Percentiles rank a stretch among this genome's conserved stretches.
phyloP scores from a whole-genome alignment of 2,888 invertebrate species.

The Mimas tiliae region DNA sequence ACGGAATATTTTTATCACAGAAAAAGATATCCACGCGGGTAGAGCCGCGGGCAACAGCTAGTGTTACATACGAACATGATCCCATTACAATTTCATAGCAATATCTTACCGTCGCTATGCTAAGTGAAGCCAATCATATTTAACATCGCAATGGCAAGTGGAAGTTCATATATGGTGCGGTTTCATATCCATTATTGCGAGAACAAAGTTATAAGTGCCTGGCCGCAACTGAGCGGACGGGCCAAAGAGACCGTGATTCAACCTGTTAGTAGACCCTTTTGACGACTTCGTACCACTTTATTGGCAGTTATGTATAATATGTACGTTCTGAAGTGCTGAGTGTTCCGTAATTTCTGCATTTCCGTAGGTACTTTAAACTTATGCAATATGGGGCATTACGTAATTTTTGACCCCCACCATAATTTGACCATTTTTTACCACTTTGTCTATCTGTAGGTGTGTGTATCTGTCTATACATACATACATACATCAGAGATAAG shows the following conservation, averaged over 20 bases:
- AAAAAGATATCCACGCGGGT: too few relatives aligned
- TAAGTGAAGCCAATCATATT: constrained; percentile 28
- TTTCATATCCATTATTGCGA: constrained; percentile 72
- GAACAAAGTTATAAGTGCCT: constrained; percentile 71
- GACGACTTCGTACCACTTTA: constrained; percentile 53
- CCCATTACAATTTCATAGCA: not conserved
- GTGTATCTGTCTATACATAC: too few relatives aligned
- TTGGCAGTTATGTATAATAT: constrained; percentile 45
- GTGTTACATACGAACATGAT: not conserved
- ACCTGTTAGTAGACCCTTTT: constrained; percentile 63
- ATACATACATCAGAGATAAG: too few relatives aligned
- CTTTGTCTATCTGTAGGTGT: too few relatives aligned
- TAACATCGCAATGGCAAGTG: constrained; percentile 44
- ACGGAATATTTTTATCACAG: too few relatives aligned
- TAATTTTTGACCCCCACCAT: too few relatives aligned
- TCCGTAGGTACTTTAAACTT: too few relatives aligned
- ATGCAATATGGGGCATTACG: too few relatives aligned
- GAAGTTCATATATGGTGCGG: constrained; percentile 64
- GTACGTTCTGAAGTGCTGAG: constrained; percentile 26
- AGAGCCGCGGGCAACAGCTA: too few relatives aligned
- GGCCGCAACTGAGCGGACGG: constrained; percentile 42
- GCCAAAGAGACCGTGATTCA: constrained; percentile 64
- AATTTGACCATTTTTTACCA: too few relatives aligned
- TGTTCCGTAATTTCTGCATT: not conserved
- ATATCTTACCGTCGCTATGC: constrained; percentile 21